Conservation (phyloP, 2,113 vertebrate species). For the Rhadina sibilatrix region DNA sequence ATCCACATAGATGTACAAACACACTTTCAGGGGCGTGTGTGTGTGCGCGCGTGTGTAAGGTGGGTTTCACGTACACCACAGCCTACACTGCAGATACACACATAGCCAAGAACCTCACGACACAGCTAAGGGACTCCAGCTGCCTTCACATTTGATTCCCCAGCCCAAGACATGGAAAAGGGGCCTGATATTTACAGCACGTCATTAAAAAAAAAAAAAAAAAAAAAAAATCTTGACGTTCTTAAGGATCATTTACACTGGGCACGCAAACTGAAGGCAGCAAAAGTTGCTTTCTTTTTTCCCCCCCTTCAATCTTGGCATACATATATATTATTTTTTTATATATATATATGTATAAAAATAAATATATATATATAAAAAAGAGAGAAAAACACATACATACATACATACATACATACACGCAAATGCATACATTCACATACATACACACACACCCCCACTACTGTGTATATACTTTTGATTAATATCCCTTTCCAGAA, state of each 20-base stretch:
- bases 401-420: background rate
- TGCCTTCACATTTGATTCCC: constrained; percentile 7
- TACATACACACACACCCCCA: background rate
- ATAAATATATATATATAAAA: constrained; percentile 65
- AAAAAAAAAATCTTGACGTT: background rate
- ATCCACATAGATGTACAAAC: constrained; percentile 57
- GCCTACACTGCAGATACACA: constrained; percentile 30
- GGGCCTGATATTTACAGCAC: constrained; percentile 15
- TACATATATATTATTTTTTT: constrained; percentile 49
- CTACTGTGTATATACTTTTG: constrained; percentile 68
- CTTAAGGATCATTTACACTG: background rate
- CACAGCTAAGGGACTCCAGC: background rate
- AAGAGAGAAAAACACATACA: constrained; percentile 17
- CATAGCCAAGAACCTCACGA: constrained; percentile 25
- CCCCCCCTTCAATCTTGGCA: constrained; percentile 22
- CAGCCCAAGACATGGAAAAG: background rate
- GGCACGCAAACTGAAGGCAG: constrained; percentile 13
- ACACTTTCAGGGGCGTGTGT: constrained; percentile 16
- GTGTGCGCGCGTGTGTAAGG: background rate
- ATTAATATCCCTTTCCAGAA: constrained; percentile 76
- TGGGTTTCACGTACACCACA: constrained; percentile 50
- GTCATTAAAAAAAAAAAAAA: background rate
- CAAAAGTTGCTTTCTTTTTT: background rate
- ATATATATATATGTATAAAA: constrained; percentile 61
- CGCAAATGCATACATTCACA: constrained; percentile 27